phyloP scores from a whole-genome alignment of 2,113 vertebrate species.

The Anolis sagrei region DNA sequence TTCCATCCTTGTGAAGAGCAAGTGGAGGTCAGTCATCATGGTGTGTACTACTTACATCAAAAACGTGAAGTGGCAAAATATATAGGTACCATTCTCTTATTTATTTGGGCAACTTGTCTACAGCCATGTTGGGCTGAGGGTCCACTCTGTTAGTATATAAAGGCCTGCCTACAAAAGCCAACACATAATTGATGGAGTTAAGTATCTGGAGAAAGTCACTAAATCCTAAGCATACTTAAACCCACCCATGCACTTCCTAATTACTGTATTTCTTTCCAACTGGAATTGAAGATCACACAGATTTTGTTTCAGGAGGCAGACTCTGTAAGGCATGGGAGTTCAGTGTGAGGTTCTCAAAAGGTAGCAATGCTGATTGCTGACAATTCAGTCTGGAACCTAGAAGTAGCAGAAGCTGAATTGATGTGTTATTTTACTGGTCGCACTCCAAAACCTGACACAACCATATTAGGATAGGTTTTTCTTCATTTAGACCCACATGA shows the following conservation, averaged over 20 bases:
- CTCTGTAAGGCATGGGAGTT: background rate
- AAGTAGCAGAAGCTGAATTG: background rate
- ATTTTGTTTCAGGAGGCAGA: background rate
- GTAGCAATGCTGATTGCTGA: background rate
- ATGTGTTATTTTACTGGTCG: slow-evolving; percentile 14
- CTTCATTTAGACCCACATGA: slow-evolving; percentile 27
- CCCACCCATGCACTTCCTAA: background rate
- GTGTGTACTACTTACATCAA: background rate
- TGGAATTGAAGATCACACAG: background rate
- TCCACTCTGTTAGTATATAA: background rate
- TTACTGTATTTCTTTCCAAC: background rate
- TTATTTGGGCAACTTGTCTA: background rate
- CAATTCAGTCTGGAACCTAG: background rate
- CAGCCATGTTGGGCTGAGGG: background rate
- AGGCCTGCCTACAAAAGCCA: background rate
- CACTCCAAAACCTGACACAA: slow-evolving; percentile 2
- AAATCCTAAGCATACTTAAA: slow-evolving; percentile 6
- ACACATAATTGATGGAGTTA: background rate
- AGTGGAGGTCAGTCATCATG: background rate
- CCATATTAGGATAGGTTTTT: slow-evolving; percentile 14
- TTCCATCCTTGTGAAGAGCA: background rate
- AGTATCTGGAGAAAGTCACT: slow-evolving; percentile 11
- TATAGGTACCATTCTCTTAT: too few relatives aligned
- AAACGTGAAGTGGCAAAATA: background rate
- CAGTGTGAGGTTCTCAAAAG: background rate